Evolutionary conservation across 92 coral and sea anemone genomes (phyloP).

Genomic region (Parazoanthus darwini): DNA sequence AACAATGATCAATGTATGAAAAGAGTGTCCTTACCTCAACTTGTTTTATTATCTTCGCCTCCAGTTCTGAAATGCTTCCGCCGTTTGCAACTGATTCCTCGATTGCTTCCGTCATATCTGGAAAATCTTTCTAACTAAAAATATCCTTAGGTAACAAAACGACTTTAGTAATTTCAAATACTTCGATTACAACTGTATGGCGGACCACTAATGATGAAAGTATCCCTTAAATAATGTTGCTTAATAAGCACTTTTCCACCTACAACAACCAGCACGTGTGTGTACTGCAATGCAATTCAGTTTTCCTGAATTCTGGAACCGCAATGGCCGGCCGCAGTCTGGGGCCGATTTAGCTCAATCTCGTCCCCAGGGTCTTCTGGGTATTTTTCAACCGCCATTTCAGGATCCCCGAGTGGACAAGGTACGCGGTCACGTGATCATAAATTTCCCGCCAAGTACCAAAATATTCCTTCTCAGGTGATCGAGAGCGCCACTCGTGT

Average conservation of each 20-base stretch:
- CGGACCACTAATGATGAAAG: background rate
- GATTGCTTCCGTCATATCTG: conserved; percentile 25
- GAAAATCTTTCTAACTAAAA: background rate
- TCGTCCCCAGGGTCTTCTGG: background rate
- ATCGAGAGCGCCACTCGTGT: background rate
- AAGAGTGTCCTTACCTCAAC: conserved; percentile 65
- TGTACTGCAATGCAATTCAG: background rate
- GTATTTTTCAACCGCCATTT: too few relatives aligned
- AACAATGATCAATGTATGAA: background rate
- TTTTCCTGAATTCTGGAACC: too few relatives aligned
- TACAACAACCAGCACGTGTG: conserved; percentile 18
- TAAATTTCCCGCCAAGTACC: conserved; percentile 38
- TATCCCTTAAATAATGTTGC: background rate
- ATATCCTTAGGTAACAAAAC: background rate
- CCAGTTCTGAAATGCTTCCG: conserved; percentile 51
- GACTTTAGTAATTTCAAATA: background rate
- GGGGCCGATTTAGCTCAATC: too few relatives aligned
- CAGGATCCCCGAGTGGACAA: too few relatives aligned
- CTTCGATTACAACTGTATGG: background rate
- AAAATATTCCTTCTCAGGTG: background rate
- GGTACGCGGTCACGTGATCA: conserved; percentile 31
- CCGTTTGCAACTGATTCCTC: conserved; percentile 39
- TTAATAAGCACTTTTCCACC: background rate
- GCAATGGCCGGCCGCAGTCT: too few relatives aligned
- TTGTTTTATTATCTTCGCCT: conserved; percentile 82